These are phyloP conservation scores for Otis tarda DNA, from an alignment of 2,113 vertebrate genomes.

Conservation along the genomic window DNA sequence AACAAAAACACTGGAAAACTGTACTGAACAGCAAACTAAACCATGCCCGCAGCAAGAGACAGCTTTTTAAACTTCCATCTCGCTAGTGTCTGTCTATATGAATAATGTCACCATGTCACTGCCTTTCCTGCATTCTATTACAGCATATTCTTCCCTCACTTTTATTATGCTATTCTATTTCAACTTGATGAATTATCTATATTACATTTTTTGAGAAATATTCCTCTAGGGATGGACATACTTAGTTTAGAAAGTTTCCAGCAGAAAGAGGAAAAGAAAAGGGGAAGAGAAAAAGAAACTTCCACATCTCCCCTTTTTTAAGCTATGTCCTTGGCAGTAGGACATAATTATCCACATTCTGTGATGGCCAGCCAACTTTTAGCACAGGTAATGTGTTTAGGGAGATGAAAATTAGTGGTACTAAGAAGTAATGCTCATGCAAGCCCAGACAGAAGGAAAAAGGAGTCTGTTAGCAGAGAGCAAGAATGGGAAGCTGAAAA, in stretches of 20 bases:
- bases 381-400: not conserved
- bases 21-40: constrained; percentile 24
- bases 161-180: constrained; percentile 59
- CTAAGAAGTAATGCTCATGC: not conserved
- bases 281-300: not conserved
- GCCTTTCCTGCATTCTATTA: constrained; percentile 13
- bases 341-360: not conserved
- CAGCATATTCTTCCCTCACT: not conserved
- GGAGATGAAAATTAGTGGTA: not conserved
- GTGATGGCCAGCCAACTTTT: not conserved
- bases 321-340: not conserved
- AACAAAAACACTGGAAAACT: constrained; percentile 5
- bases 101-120: constrained; percentile 47
- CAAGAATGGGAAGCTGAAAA: not conserved
- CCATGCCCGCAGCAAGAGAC: not conserved
- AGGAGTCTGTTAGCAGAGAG: not conserved
- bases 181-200: constrained; percentile 58
- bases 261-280: not conserved
- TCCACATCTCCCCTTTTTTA: not conserved
- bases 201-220: constrained; percentile 39
- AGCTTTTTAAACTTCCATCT: constrained; percentile 41
- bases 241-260: constrained; percentile 26
- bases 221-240: not conserved
- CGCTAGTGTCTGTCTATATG: not conserved
- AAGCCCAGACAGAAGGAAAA: not conserved